A percentile compares a stretch with the other conserved stretches of the same genome.
Evolutionary conservation across 2,797 vertebrate species (phyloP).

Genomic region (Erethizon dorsatum): DNA sequence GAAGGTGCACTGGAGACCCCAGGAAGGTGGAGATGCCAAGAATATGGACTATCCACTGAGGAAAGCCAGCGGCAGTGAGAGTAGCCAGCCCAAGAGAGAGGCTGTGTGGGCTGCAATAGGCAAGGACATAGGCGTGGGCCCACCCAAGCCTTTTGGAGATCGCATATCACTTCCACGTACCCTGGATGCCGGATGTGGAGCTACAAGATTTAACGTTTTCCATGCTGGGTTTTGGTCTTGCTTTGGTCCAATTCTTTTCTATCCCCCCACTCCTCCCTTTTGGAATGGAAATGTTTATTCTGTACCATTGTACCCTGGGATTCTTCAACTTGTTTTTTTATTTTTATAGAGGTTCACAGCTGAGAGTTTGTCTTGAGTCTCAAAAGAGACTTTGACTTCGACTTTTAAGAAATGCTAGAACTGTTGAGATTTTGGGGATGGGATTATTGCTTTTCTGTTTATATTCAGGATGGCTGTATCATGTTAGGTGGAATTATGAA

Average conservation of each 20-base stretch:
- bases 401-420: not conserved
- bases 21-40: not conserved
- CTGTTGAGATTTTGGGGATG: not conserved
- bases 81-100: not conserved
- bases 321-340: not conserved
- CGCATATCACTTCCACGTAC: not conserved
- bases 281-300: not conserved
- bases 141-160: not conserved
- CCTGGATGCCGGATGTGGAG: not conserved
- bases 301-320: not conserved
- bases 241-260: not conserved
- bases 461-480: not conserved
- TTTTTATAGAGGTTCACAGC: not conserved
- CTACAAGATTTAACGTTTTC: not conserved
- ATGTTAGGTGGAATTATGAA: not conserved
- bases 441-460: not conserved
- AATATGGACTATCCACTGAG: not conserved
- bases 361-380: not conserved
- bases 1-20: not conserved
- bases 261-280: not conserved
- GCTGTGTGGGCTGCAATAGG: not conserved
- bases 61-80: not conserved
- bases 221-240: not conserved
- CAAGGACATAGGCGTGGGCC: not conserved
- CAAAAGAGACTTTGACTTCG: not conserved